Base-by-base conservation (phyloP, 2,888 invertebrate species). In the Tolmerus cingulatus region DNA sequence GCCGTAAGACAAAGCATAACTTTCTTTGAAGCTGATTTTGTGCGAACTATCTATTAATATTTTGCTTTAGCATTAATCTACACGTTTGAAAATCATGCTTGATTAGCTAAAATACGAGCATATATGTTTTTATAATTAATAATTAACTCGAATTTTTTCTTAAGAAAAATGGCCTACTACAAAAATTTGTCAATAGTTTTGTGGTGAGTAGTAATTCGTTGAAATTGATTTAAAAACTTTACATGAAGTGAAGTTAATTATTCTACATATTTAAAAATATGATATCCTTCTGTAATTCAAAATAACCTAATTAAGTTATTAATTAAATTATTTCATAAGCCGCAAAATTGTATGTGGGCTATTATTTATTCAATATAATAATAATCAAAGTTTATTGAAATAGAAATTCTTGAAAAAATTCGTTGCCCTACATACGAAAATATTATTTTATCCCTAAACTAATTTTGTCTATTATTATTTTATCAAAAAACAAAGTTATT, bases 11-110 rank as follows among this genome's bases (percentile, higher is more conserved):
- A 27, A 82, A 81, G 27, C 37, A 40, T 78, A 37, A 82, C 82
- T 82, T 82, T 82, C 82, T 82, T 82, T 82, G 34, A 76, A 76
- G 8, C 76, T 14, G 27, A 76, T 76, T 34, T 34, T 16, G 76
- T 76, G 19, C 76, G 66, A 27, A 27, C 12, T 66, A 66, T 23
- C 51, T 66, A 27, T 27, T 12, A 19, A 7, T 23, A 66, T 66
- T 66, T 66, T 66, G 8, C 23, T 66, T 66, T n/a, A 51, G 1
- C 12, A 66, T 12, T 23, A 66, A 66, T 23, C 19, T 66, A 66
- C 51, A 12, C 12, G 66, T 23, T 66, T 27, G 3, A 23, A 66
- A 12, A 66, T 66, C n/a, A 66, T 66, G 66, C 12, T 66, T 66
- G 9, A 66, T 66, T 66, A 66, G 66, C 12, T 66, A 27, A 23